Conservation (phyloP, 2,113 vertebrate genomes). For the Carollia perspicillata region DNA sequence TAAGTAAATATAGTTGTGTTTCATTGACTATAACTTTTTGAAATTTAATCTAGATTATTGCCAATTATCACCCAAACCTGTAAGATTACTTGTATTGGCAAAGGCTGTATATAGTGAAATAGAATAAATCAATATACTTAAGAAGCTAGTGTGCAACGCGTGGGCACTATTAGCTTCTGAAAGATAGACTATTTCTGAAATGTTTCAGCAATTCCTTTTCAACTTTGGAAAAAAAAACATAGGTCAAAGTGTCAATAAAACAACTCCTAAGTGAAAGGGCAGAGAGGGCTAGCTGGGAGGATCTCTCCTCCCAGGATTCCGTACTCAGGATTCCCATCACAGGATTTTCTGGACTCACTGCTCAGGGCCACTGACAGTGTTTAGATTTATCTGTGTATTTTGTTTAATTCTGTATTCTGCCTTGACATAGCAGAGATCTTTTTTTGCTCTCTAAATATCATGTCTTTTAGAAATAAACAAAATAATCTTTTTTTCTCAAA, state of each 20-base stretch:
- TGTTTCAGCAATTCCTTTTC: background rate
- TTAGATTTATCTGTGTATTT: background rate
- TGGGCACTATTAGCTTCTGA: background rate
- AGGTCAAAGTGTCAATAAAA: background rate
- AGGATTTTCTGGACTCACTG: background rate
- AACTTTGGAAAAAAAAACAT: background rate
- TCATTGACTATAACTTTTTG: background rate
- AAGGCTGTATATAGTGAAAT: background rate
- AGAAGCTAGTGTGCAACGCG: background rate
- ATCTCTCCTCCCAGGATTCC: no score
- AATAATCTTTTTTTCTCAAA: background rate
- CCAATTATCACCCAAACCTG: background rate
- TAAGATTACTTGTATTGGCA: background rate
- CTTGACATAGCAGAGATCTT: background rate
- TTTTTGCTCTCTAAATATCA: background rate
- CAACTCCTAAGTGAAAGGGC: background rate
- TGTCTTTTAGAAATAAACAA: background rate
- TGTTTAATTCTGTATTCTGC: background rate
- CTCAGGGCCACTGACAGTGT: fast-evolving
- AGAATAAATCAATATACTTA: background rate
- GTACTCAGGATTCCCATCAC: background rate
- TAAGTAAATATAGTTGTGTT: background rate
- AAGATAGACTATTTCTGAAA: background rate
- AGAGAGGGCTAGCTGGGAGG: background rate
- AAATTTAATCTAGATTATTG: slow-evolving; percentile 14